Conservation (phyloP, 2,797 vertebrate genomes). For the Macrochelys suwanniensis region DNA sequence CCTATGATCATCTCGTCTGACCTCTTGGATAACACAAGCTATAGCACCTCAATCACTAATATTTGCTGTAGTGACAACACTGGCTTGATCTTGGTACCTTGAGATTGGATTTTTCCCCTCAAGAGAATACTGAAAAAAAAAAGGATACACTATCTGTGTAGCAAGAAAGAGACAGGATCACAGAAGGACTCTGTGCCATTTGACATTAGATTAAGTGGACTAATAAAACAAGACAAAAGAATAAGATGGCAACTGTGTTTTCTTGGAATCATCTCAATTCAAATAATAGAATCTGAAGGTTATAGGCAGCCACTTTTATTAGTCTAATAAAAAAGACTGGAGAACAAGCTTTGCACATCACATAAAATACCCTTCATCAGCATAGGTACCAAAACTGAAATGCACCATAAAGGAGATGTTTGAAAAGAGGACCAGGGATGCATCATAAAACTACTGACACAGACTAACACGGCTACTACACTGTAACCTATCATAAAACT, state of each 20-base stretch:
- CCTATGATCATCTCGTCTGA: not conserved
- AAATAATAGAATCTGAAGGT: not conserved
- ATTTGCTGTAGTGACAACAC: not conserved
- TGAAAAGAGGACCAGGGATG: not conserved
- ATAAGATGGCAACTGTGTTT: not conserved
- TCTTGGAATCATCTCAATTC: not conserved
- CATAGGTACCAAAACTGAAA: not conserved
- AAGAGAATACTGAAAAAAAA: fast-evolving
- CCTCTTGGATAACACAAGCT: not conserved
- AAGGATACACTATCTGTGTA: not conserved
- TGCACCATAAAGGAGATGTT: not conserved
- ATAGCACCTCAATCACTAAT: not conserved
- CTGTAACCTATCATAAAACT: not conserved
- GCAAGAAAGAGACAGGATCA: not conserved
- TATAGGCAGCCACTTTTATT: not conserved
- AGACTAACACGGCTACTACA: no score
- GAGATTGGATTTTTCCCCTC: not conserved
- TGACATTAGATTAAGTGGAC: not conserved
- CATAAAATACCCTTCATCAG: not conserved
- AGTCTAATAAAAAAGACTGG: not conserved
- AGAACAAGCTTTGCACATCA: not conserved
- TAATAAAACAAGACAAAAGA: not conserved
- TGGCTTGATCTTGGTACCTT: not conserved
- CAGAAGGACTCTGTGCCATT: not conserved
- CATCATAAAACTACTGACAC: not conserved